Conservation (phyloP, 2,888 invertebrate species). For the Elgonia sp. region DNA sequence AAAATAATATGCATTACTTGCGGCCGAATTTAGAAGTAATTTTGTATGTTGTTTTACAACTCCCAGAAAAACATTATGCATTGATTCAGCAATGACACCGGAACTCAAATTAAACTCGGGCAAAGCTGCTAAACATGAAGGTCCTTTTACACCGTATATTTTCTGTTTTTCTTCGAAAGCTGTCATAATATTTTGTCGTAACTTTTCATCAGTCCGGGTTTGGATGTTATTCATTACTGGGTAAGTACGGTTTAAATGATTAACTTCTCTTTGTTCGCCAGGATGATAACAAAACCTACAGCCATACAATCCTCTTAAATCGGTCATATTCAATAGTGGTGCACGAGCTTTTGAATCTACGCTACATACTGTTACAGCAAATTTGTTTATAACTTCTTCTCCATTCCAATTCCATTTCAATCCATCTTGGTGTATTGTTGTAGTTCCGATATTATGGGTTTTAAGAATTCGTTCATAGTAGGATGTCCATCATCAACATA, state of each 20-base stretch:
- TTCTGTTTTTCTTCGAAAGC: too few species aligned
- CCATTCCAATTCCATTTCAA: constrained; percentile 1
- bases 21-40: neutral
- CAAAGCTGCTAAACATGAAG: too few species aligned
- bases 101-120: neutral
- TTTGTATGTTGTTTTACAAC: constrained; percentile 32
- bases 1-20: neutral
- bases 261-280: neutral
- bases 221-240: too few species aligned
- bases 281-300: constrained; percentile 26
- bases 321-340: constrained; percentile 32
- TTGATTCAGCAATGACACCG: constrained; percentile 17
- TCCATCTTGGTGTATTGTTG: neutral
- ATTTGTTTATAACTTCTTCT: constrained; percentile 16
- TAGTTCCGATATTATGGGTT: neutral
- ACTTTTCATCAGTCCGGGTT: too few species aligned
- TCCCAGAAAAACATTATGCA: constrained; percentile 41
- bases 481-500: constrained; percentile 20
- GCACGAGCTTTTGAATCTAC: constrained; percentile 45
- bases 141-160: too few species aligned
- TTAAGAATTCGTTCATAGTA: constrained; percentile 19
- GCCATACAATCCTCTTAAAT: constrained; percentile 29
- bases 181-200: too few species aligned
- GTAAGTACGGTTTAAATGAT: neutral
- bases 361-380: neutral